These are phyloP conservation scores for Peromyscus californicus DNA, from an alignment of 2,113 vertebrate genomes.

Conservation along the genomic window DNA sequence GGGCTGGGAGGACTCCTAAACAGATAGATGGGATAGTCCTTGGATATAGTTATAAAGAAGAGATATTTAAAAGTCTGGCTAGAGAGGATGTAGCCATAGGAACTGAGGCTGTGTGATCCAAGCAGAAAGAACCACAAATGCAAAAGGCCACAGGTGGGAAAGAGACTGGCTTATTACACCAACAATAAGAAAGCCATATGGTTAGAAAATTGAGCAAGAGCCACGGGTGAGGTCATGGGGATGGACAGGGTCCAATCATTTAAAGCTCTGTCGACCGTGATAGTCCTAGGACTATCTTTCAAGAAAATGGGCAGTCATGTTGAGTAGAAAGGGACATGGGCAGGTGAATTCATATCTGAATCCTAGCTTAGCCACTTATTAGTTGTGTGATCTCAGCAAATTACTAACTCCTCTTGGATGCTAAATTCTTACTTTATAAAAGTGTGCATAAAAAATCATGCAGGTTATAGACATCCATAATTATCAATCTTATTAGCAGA, in stretches of 20 bases:
- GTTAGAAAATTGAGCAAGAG: neutral
- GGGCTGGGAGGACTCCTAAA: neutral
- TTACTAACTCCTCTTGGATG: constrained; percentile 26
- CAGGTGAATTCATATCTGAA: neutral
- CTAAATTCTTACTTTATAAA: constrained; percentile 59
- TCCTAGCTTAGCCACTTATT: constrained; percentile 19
- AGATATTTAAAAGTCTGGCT: neutral
- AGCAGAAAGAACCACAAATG: neutral
- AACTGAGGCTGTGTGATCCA: neutral
- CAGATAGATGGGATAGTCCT: constrained; percentile 1
- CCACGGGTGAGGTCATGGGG: constrained; percentile 22
- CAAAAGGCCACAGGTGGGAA: neutral
- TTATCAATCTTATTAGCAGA: constrained; percentile 58
- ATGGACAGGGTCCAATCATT: neutral
- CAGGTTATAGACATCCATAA: constrained; percentile 54
- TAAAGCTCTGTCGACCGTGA: neutral
- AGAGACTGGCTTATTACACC: neutral
- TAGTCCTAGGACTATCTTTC: neutral
- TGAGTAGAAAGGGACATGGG: neutral
- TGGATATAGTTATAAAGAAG: neutral
- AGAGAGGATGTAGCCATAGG: neutral
- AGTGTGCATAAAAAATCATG: constrained; percentile 8
- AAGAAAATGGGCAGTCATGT: constrained; percentile 19
- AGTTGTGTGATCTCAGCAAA: constrained; percentile 26
- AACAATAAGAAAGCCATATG: constrained; percentile 26